phyloP scores from a whole-genome alignment of 64 coral and sea anemone species.

The Montipora sp. region DNA sequence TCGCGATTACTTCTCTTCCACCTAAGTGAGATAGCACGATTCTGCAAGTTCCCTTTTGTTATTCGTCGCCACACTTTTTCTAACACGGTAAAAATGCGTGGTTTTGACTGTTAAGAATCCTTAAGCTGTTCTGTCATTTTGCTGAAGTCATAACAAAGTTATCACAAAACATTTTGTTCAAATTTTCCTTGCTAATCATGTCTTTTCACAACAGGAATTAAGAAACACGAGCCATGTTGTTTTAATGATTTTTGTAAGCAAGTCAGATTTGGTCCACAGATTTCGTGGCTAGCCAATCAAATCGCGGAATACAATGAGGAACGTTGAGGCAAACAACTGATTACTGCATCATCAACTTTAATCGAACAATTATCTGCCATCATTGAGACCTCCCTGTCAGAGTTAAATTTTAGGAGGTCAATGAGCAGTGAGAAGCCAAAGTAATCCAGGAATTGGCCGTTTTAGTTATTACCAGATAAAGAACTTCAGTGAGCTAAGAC shows the following conservation, averaged over 20 bases:
- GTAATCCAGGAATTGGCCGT: not conserved
- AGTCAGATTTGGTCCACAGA: not conserved
- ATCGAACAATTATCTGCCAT: not conserved
- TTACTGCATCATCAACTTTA: not conserved
- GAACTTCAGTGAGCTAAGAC: not conserved
- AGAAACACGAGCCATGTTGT: not conserved
- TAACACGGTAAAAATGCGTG: not conserved
- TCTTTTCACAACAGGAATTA: not conserved
- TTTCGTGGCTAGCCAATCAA: slow-evolving; percentile 14
- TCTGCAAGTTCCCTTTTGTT: not conserved
- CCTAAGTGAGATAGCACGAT: not conserved
- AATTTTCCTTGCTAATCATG: slow-evolving; percentile 8
- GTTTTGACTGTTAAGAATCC: not conserved
- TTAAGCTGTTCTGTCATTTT: not conserved
- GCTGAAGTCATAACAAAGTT: not conserved
- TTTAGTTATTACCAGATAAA: not conserved
- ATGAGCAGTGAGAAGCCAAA: not conserved
- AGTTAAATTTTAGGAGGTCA: not conserved
- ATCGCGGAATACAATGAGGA: not conserved
- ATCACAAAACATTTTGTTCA: not conserved
- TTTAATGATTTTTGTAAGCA: slow-evolving; percentile 29
- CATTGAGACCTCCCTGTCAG: slow-evolving; percentile 25
- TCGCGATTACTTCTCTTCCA: not conserved
- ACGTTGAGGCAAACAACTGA: slow-evolving; percentile 9
- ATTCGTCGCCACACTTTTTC: not conserved